Percentiles rank a stretch among this genome's conserved stretches.
Conservation (phyloP, 1,140 invertebrate species). For the Bilobella aurantiaca region DNA sequence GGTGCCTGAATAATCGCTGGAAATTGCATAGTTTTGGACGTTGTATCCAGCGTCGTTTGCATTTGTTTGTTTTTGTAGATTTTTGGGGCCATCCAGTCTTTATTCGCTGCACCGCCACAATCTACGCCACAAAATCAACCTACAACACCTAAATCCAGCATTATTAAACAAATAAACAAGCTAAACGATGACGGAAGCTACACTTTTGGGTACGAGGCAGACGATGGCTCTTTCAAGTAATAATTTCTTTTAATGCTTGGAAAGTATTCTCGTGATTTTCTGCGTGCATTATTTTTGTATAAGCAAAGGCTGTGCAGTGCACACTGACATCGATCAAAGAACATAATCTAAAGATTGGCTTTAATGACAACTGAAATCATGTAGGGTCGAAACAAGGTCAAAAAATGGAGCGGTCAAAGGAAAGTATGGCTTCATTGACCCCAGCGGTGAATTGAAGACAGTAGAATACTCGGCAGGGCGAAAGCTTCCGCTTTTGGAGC, state of each 20-base stretch:
- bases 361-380: too few relatives aligned
- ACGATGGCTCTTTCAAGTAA: constrained; percentile 27
- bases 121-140: not conserved
- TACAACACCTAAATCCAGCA: constrained; percentile 30
- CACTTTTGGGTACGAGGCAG: constrained; percentile 66
- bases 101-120: not conserved
- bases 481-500: constrained; percentile 20
- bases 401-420: constrained; percentile 71
- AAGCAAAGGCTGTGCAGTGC: too few relatives aligned
- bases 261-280: not conserved
- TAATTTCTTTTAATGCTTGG: not conserved
- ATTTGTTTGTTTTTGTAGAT: not conserved
- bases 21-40: too few relatives aligned
- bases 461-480: constrained; percentile 57
- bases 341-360: too few relatives aligned
- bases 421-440: constrained; percentile 73
- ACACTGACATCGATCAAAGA: too few relatives aligned
- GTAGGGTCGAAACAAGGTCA: constrained; percentile 71
- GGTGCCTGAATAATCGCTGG: not conserved
- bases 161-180: constrained; percentile 64
- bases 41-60: too few relatives aligned
- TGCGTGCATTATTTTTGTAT: too few relatives aligned
- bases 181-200: constrained; percentile 62
- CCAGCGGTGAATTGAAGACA: constrained; percentile 57
- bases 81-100: too few relatives aligned